Conservation (phyloP, 2,888 invertebrate genomes). For the Xestia xanthographa region DNA sequence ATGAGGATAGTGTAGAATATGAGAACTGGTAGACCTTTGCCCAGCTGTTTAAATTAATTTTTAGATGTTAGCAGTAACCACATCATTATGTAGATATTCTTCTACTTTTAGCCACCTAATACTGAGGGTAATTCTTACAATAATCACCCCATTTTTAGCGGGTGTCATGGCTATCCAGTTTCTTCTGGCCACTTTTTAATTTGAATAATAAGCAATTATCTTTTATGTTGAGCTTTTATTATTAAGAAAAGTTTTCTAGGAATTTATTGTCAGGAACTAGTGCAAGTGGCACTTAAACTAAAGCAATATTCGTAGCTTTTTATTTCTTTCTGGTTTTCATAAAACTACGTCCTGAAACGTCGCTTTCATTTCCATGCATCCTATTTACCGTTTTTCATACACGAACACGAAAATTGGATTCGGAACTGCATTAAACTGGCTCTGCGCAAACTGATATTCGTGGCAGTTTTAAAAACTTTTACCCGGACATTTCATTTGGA, state of each 20-base stretch:
- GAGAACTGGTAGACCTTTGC: too few species aligned
- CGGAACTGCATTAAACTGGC: constrained; percentile 54
- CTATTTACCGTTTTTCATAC: constrained; percentile 21
- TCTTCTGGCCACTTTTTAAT: not conserved
- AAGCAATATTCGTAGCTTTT: not conserved
- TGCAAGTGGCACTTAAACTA: constrained; percentile 17
- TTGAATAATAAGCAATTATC: not conserved
- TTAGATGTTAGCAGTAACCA: not conserved
- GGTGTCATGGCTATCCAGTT: not conserved
- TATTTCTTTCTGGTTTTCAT: not conserved
- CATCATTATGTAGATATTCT: not conserved
- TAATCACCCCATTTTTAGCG: not conserved
- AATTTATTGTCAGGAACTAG: not conserved
- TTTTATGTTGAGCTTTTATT: not conserved
- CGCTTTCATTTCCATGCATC: constrained; percentile 14
- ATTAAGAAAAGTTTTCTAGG: not conserved
- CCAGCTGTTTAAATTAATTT: not conserved
- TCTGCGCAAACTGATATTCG: constrained; percentile 34
- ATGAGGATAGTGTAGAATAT: not conserved
- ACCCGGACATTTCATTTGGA: constrained; percentile 32
- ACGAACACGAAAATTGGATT: constrained; percentile 39
- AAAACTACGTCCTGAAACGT: constrained; percentile 6
- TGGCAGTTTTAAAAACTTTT: constrained; percentile 33
- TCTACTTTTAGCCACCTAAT: not conserved
- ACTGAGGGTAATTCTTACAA: too few species aligned